Conservation (phyloP, 2,113 vertebrate species). For the Casuarius casuarius region DNA sequence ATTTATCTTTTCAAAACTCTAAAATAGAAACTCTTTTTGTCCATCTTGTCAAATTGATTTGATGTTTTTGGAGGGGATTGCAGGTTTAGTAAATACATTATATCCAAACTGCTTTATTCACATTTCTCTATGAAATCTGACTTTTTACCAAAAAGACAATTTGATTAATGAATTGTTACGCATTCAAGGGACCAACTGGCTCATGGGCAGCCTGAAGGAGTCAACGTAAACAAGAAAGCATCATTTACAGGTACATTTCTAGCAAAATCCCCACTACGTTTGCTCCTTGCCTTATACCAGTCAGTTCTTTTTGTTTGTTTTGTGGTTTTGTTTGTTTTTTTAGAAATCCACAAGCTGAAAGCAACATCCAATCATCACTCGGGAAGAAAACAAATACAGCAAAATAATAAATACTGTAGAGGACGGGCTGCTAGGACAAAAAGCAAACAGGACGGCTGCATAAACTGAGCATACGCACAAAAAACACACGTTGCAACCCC, state of each 20-base stretch:
- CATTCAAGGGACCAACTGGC: neutral
- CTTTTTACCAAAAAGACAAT: neutral
- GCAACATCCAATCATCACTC: neutral
- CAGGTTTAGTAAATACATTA: neutral
- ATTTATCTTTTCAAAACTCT: neutral
- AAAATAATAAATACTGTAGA: neutral
- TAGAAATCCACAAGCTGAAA: neutral
- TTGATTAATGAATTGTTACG: neutral
- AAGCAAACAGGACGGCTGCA: too few relatives aligned
- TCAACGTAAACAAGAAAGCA: neutral
- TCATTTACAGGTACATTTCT: neutral
- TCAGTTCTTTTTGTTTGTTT: too few relatives aligned
- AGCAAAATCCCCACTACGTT: neutral
- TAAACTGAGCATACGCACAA: rapidly evolving
- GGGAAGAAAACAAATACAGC: neutral
- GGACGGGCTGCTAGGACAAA: neutral
- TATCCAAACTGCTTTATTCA: neutral
- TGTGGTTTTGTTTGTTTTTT: too few relatives aligned
- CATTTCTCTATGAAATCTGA: neutral
- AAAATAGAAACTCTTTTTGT: neutral
- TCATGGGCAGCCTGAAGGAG: rapidly evolving
- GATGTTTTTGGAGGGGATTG: neutral
- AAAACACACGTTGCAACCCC: rapidly evolving
- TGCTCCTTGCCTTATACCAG: neutral
- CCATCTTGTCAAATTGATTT: neutral